Base-by-base conservation (phyloP, 2,113 vertebrate species). In the Rhabdornis inornatus region DNA sequence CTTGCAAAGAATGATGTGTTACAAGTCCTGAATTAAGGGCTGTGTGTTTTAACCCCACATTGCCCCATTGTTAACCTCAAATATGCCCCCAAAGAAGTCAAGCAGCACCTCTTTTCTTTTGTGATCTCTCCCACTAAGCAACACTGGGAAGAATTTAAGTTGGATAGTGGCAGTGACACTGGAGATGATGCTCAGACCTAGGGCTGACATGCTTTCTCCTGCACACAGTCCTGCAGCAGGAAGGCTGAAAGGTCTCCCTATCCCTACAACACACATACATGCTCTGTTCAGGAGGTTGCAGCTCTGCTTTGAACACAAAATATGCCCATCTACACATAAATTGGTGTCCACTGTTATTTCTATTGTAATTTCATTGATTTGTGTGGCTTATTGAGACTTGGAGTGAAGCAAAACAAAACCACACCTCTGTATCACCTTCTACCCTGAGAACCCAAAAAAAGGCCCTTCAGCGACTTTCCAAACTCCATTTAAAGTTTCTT, bases 241-340 rank as follows among this genome's bases (percentile, higher is more conserved):
- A 53, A 49, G 66, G 39, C 22, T 25, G 23, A 37, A 90, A 94
- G 37, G 13, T 56, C 15, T 79, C 66, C 20, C 45, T 40, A 0
- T 22, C n/a, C 53, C 40, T 35, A 53, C 28, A 53, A 53, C 11
- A 39, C 7, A 50, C 11, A 35, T 7, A 15, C 1, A 1, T 0
- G 3, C 15, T 35, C 63, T 37, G 15, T 27, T 85, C 61, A 70
- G 71, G 33, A 64, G 57, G 16, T 0, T 57, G 57, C 53, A 80
- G 37, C 39, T 68, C 45, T 76, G 37, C 40, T 75, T 37, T 40
- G 55, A 91, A 47, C 30, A 55, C 31, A 28, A 68, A 75, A 24
- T 15, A 2, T 24, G 47, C 52, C 35, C 45, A 70, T 7, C 28
- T 21, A 15, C 37, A 11, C 17, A 22, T 9, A 44, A 76, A 69